Evolutionary conservation across 2,888 invertebrate genomes (phyloP).

Genomic region (Caenorhabditis angaria): DNA sequence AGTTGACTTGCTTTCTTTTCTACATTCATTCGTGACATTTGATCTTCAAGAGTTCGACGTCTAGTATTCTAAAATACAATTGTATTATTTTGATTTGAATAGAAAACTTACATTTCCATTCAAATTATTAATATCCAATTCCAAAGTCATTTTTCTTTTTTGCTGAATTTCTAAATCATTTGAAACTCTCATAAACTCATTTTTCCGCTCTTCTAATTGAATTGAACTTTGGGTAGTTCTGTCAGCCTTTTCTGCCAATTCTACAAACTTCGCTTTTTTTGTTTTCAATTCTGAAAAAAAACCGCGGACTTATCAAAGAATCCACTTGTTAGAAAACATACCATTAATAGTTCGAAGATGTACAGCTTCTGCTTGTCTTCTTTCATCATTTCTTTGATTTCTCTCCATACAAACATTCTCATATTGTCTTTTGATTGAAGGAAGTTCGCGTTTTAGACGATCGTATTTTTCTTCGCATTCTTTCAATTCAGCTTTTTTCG

Average conservation of each 20-base stretch:
- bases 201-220: background rate
- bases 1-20: slow-evolving; percentile 18
- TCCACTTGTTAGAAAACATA: background rate
- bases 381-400: slow-evolving; percentile 9
- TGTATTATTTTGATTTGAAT: background rate
- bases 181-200: background rate
- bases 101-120: slow-evolving; percentile 3
- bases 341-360: background rate
- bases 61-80: slow-evolving; percentile 17
- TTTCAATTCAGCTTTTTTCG: background rate
- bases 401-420: background rate
- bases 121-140: background rate
- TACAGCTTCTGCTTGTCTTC: background rate
- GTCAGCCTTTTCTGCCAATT: background rate
- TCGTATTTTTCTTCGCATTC: background rate
- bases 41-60: slow-evolving; percentile 48
- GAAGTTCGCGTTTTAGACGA: background rate
- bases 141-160: background rate
- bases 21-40: slow-evolving; percentile 45
- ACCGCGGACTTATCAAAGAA: background rate
- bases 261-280: background rate
- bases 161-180: background rate
- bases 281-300: background rate
- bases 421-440: background rate
- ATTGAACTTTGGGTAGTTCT: background rate